These are phyloP conservation scores for Phalanger gymnotis DNA, from an alignment of 2,797 vertebrate genomes.

Conservation along the genomic window DNA sequence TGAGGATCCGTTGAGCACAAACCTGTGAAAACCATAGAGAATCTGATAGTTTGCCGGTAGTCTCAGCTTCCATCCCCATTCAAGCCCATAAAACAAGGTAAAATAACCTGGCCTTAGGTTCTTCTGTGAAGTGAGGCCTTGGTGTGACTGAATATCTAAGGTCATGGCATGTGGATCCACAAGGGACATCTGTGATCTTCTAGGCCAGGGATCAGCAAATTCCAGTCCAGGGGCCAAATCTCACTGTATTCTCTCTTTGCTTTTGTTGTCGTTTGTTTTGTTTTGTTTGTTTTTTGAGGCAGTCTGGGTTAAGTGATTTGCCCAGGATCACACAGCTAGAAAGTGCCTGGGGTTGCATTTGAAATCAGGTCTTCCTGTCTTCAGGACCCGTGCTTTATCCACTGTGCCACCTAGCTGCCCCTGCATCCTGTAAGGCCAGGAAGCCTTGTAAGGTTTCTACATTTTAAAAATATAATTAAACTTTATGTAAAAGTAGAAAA, in stretches of 20 bases:
- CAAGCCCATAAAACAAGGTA: not conserved
- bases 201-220: not conserved
- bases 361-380: too few relatives aligned
- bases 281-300: too few relatives aligned
- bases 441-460: not conserved
- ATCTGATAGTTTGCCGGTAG: not conserved
- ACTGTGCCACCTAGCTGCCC: not conserved
- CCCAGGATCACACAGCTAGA: too few relatives aligned
- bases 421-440: not conserved
- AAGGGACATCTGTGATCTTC: not conserved
- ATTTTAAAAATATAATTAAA: not conserved
- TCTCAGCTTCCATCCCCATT: constrained; percentile 13
- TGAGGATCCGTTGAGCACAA: constrained; percentile 2
- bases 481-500: not conserved
- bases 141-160: not conserved
- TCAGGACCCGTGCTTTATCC: not conserved
- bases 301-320: too few relatives aligned
- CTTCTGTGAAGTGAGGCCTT: too few relatives aligned
- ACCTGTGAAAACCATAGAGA: constrained; percentile 3
- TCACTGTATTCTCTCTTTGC: too few relatives aligned
- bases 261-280: too few relatives aligned
- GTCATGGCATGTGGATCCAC: not conserved
- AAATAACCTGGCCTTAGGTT: not conserved
- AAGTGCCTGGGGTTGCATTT: too few relatives aligned
- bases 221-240: not conserved